Conservation (phyloP, 2,797 vertebrate species). For the Nyctalus aviator region DNA sequence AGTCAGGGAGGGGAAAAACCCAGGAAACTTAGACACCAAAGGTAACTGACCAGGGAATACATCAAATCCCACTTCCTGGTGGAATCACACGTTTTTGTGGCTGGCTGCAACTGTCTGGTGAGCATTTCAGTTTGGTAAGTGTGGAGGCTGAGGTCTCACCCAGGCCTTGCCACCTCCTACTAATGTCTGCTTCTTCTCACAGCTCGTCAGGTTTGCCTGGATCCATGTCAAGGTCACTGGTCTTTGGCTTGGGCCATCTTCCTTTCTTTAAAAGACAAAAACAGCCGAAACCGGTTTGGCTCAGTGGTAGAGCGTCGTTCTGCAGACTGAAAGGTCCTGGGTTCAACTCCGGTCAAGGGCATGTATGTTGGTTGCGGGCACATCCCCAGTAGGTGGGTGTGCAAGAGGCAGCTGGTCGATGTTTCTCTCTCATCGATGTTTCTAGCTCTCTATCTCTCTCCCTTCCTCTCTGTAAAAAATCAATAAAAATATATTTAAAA, state of each 20-base stretch:
- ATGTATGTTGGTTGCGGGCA: too few relatives aligned
- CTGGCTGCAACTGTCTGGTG: not conserved
- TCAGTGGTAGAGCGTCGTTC: too few relatives aligned
- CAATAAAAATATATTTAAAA: too few relatives aligned
- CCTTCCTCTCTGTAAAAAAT: too few relatives aligned
- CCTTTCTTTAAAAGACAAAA: not conserved
- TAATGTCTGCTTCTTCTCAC: not conserved
- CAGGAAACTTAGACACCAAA: not conserved
- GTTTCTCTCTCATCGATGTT: too few relatives aligned
- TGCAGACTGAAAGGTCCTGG: too few relatives aligned
- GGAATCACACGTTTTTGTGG: not conserved
- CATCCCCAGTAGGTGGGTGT: too few relatives aligned
- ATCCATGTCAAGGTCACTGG: not conserved
- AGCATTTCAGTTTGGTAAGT: slow-evolving; percentile 1
- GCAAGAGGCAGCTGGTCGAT: too few relatives aligned
- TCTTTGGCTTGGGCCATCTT: slow-evolving; percentile 8
- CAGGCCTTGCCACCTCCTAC: not conserved
- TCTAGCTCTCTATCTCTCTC: too few relatives aligned
- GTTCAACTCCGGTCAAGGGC: too few relatives aligned
- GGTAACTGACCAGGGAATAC: not conserved
- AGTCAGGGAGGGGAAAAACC: not conserved
- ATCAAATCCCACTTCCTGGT: not conserved
- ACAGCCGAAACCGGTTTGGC: too few relatives aligned
- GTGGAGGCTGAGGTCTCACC: not conserved
- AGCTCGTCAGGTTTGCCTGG: not conserved